Evolutionary conservation across 2,888 invertebrate genomes (phyloP), one percentile per base, ranked within the genome.

Genomic region (Crioceris asparagi): DNA sequence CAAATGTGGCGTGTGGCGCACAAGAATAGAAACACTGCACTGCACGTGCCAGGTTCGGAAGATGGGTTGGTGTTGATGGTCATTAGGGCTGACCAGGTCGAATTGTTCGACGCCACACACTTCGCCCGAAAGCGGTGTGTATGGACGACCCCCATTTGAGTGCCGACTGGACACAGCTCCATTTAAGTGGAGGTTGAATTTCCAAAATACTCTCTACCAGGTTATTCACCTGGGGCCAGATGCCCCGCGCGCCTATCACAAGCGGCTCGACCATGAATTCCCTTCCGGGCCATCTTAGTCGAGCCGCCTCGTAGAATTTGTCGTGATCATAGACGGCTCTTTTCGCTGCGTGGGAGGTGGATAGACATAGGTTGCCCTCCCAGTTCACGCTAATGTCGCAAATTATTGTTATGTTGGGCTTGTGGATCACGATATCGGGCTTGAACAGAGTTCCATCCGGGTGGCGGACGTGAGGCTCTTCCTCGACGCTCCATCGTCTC

Each of bases 381-480:
- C 40, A 43, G 32, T 21, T 27, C 7, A 43, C 33, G n/a, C 33
- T 23, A 6, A 43, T 38, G n/a, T 43, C 43, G 7, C 17, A 10
- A 4, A 43, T 19, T 5, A 19, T 8, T 2, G 31, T 11, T 2
- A 3, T 4, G 6, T 21, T 29, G 2, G 15, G 17, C 6, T 15
- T 12, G 7, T 12, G 3, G 2, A 40, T 8, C 12, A 37, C 38
- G 8, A 46, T 23, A 17, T 48, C 46, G 1, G 54, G 52, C 18
- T 51, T 52, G 15, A 30, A 45, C 1, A 52, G 40, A 1, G 16
- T 19, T 2, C 52, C 53, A 16, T 51, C 46, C 1, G 7, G 1
- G 29, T 45, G 39, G 2, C 44, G 31, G 11, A 53, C 34, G 17
- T 44, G 40, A 1, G 50, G 52, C 36, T 53, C 53, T 10, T 43